phyloP scores from a whole-genome alignment of 1,140 invertebrate genomes.

The Tachypleus tridentatus region DNA sequence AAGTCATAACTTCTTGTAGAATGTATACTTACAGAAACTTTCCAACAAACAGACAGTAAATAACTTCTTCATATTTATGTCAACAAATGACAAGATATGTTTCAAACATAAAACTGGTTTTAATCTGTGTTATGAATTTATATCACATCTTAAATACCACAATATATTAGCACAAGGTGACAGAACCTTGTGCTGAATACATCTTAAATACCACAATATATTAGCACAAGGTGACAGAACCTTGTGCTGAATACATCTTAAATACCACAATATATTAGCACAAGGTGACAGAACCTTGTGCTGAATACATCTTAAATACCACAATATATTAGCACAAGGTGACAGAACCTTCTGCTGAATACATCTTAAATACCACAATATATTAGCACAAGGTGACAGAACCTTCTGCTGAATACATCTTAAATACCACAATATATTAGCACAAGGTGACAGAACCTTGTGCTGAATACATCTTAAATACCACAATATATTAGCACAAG shows the following conservation, averaged over 20 bases:
- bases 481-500: neutral
- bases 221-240: neutral
- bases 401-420: neutral
- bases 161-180: neutral
- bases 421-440: neutral
- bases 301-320: neutral
- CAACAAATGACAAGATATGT: too few species aligned
- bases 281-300: too few species aligned
- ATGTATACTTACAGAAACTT: too few species aligned
- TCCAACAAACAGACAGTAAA: too few species aligned
- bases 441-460: too few species aligned
- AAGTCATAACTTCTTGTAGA: too few species aligned
- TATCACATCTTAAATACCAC: neutral
- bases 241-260: neutral
- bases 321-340: neutral
- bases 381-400: neutral
- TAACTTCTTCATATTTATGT: too few species aligned
- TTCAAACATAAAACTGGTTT: neutral
- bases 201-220: slow-evolving; percentile 21
- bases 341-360: too few species aligned
- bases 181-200: too few species aligned
- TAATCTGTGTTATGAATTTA: neutral
- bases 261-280: neutral
- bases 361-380: neutral
- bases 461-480: neutral